These are phyloP conservation scores for Harpagifer antarcticus DNA, from an alignment of 2,797 vertebrate genomes.

Conservation along the genomic window DNA sequence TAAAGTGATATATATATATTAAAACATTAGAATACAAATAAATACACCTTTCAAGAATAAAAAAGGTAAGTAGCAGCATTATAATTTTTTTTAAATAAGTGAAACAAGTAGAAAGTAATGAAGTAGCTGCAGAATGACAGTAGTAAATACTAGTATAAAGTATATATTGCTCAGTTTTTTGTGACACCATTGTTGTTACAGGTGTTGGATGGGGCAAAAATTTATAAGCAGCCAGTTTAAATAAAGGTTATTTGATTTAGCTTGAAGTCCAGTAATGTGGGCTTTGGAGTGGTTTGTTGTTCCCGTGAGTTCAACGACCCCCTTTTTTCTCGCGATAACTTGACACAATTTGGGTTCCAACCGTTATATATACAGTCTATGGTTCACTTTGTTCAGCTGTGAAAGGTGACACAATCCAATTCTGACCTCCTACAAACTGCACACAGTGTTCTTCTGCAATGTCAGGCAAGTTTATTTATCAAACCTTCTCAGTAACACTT, in stretches of 20 bases:
- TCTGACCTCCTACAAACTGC: not conserved
- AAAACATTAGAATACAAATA: too few species aligned
- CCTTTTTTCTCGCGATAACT: slow-evolving; percentile 36
- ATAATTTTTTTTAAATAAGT: too few species aligned
- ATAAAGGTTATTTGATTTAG: not conserved
- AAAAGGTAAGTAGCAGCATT: too few species aligned
- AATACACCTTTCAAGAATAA: too few species aligned
- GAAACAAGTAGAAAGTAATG: too few species aligned
- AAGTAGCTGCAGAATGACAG: too few species aligned
- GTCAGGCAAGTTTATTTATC: slow-evolving; percentile 62
- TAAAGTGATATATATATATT: too few species aligned
- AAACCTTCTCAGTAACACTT: not conserved
- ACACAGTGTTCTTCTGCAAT: slow-evolving; percentile 34
- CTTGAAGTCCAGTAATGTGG: not conserved
- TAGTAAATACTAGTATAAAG: too few species aligned
- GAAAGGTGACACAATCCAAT: not conserved
- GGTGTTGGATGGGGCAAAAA: too few species aligned
- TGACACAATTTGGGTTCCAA: not conserved
- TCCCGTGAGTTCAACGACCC: not conserved
- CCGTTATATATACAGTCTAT: too few species aligned
- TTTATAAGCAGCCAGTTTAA: not conserved
- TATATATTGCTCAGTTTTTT: too few species aligned
- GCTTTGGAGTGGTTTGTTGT: not conserved
- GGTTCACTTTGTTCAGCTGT: not conserved
- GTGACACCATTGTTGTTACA: too few species aligned